Conservation (phyloP, 2,888 invertebrate species). For the Callinectes sapidus region DNA sequence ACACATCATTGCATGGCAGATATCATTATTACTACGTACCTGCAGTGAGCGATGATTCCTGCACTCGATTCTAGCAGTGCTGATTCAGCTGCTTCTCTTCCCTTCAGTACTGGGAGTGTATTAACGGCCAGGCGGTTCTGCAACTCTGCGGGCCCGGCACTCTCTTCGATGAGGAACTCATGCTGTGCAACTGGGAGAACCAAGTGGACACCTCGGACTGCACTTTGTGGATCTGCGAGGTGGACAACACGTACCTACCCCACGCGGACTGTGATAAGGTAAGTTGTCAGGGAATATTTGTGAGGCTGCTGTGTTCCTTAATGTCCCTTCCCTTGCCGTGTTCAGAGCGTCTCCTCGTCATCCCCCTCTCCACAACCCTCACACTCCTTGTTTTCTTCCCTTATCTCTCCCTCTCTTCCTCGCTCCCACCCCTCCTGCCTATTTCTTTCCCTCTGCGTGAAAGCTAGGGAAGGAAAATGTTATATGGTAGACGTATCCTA, state of each 20-base stretch:
- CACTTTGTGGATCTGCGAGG: slow-evolving; percentile 64
- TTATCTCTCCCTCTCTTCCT: no score
- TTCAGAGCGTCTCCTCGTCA: no score
- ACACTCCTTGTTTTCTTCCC: no score
- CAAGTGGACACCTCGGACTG: slow-evolving; percentile 64
- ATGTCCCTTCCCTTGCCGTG: no score
- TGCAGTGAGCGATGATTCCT: no score
- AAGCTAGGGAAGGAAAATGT: no score
- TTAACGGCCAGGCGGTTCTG: slow-evolving; percentile 46
- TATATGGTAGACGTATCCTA: no score
- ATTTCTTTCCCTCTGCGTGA: no score
- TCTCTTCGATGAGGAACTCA: slow-evolving; percentile 43
- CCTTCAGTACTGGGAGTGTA: slow-evolving; percentile 66
- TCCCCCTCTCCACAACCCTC: no score
- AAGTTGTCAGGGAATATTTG: not conserved
- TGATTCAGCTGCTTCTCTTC: not conserved
- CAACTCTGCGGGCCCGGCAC: slow-evolving; percentile 63
- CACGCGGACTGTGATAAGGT: slow-evolving; percentile 61
- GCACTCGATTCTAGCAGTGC: no score
- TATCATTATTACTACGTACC: not conserved
- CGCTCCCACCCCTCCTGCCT: no score
- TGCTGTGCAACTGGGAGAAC: slow-evolving; percentile 56
- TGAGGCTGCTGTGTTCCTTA: no score
- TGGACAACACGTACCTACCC: slow-evolving; percentile 60
- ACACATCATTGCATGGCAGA: not conserved